Base-by-base conservation (phyloP, 2,113 vertebrate genomes). In the Poecile atricapillus region DNA sequence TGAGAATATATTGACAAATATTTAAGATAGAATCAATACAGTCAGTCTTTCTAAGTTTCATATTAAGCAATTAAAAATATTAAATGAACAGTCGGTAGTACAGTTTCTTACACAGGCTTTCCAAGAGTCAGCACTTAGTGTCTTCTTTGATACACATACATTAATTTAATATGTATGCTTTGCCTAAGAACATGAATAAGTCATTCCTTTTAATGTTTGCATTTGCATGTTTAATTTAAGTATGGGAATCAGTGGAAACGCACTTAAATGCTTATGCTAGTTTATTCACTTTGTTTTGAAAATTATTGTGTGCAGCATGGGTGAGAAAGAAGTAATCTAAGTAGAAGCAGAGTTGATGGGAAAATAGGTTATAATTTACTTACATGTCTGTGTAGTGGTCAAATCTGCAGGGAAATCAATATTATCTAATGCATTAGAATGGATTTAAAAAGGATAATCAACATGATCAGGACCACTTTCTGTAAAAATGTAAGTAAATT, bases 191-290 rank as follows among this genome's bases (percentile, higher is more conserved):
- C 93, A 96, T 96, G 92, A 97, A 96, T 94, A 96, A 96, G 83
- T 94, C 69, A 97, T 95, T 94, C 83, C 76, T 96, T 95, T 93
- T 93, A 95, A 95, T 93, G 95, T 89, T 93, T 88, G 87, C 68
- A 96, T 96, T 96, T 96, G 93, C 93, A 96, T 96, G 73, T 94
- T 94, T 96, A 97, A 97, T 97, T 94, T 81, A 87, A 75, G 88
- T 90, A 95, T 96, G 95, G 94, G 92, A 96, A 94, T 95, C 93
- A 21, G 90, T 91, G 87, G 85, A 96, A 94, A 96, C 0, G 0
- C 85, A 94, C 83, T 96, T 90, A 93, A 94, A 96, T 90, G 83
- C 90, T 92, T 96, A 92, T 93, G 83, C 88, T 90, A 13, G 63
- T 90, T 95, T 70, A 70, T 96, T 88, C 90, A 89, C 76, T 94